phyloP scores from a whole-genome alignment of 53 echinoderm and acorn worm genomes.

The Mesocentrotus franciscanus region DNA sequence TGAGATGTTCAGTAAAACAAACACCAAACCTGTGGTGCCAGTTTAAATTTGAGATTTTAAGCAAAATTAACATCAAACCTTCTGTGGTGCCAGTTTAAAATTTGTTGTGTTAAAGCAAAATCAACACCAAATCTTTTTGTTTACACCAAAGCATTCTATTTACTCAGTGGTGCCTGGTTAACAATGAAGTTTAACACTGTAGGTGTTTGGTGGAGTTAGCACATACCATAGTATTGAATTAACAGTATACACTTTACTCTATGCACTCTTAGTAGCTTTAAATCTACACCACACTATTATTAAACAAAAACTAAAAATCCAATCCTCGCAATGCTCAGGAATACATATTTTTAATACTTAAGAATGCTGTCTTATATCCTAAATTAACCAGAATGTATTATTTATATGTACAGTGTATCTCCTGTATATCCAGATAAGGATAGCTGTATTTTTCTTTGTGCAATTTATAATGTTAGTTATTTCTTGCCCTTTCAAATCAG shows the following conservation, averaged over 20 bases:
- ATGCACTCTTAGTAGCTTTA: neutral
- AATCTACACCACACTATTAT: neutral
- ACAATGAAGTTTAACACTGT: neutral
- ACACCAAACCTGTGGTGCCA: no score
- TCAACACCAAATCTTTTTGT: neutral
- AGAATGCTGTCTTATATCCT: neutral
- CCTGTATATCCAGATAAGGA: neutral
- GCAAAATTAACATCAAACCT: no score
- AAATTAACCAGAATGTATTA: neutral
- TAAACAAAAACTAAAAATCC: neutral
- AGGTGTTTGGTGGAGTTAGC: neutral
- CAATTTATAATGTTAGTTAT: neutral
- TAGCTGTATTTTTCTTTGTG: neutral
- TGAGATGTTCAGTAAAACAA: no score
- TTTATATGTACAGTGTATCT: neutral
- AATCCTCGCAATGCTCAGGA: neutral
- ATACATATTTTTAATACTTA: neutral
- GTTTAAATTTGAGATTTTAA: no score
- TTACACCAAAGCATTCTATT: neutral
- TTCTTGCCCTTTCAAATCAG: slow-evolving; percentile 6
- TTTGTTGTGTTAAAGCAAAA: neutral
- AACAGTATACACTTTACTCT: neutral
- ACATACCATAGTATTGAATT: neutral
- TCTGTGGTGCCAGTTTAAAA: no score
- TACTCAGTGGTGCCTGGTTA: neutral